These are phyloP conservation scores for Paradoxurus hermaphroditus DNA, from an alignment of 2,113 vertebrate genomes.

Conservation along the genomic window DNA sequence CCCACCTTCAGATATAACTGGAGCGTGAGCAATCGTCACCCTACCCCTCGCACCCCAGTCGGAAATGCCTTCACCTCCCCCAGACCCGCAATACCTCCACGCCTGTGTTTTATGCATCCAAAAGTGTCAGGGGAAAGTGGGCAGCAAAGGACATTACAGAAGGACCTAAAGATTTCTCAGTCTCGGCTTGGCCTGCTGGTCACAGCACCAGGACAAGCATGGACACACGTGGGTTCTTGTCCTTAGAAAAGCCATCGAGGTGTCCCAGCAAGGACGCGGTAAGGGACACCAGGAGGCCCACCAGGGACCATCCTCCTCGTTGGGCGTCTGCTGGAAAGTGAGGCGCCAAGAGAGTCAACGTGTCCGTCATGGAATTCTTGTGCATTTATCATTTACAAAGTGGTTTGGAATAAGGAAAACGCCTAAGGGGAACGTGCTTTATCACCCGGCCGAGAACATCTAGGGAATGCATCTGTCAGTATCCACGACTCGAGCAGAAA, in stretches of 20 bases:
- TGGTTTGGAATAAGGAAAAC: not conserved
- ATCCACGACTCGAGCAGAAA: fast-evolving
- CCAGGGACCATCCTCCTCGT: fast-evolving
- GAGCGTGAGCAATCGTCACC: not conserved
- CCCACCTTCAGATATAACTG: not conserved
- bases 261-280: not conserved
- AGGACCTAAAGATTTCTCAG: not conserved
- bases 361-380: fast-evolving
- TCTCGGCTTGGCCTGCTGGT: not conserved
- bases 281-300: not conserved
- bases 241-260: not conserved
- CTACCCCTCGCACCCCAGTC: fast-evolving
- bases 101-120: not conserved
- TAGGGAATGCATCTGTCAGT: not conserved
- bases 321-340: fast-evolving
- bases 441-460: not conserved
- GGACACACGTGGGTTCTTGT: fast-evolving
- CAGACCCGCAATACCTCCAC: fast-evolving
- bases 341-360: not conserved
- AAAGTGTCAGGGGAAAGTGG: fast-evolving
- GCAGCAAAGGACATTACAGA: not conserved
- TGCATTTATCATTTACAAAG: fast-evolving
- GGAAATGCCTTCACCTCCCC: not conserved
- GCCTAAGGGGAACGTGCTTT: fast-evolving
- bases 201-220: not conserved